Evolutionary conservation across 2,113 vertebrate genomes (phyloP).

Genomic region (Archilochus colubris): DNA sequence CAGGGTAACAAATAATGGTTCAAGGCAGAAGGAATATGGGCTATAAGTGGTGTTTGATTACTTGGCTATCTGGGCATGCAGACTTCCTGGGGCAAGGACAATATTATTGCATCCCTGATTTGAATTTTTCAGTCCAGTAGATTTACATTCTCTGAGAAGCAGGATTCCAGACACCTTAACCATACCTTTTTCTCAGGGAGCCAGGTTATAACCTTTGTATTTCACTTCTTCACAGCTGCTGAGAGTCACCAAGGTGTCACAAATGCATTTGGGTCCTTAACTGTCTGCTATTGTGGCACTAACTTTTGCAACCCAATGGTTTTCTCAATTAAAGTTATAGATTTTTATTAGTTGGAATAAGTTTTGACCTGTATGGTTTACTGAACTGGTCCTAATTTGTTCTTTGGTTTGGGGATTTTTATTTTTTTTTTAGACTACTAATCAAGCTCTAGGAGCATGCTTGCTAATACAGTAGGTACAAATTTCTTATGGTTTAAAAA

Average conservation of each 20-base stretch:
- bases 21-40: neutral
- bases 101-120: neutral
- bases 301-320: neutral
- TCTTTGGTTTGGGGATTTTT: neutral
- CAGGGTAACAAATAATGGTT: neutral
- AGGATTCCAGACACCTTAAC: neutral
- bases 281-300: neutral
- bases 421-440: neutral
- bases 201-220: neutral
- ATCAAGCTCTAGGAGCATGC: neutral
- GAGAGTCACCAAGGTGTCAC: neutral
- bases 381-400: neutral
- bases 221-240: neutral
- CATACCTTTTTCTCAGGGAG: neutral
- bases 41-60: neutral
- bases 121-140: neutral
- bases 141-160: neutral
- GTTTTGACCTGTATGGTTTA: neutral
- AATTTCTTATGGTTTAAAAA: neutral
- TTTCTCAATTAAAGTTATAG: neutral
- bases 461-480: neutral
- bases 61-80: rapidly evolving
- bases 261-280: neutral
- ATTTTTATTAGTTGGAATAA: neutral
- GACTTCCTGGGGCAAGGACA: neutral